Evolutionary conservation across 2,797 vertebrate species (phyloP).

Genomic region (Lates japonicus): DNA sequence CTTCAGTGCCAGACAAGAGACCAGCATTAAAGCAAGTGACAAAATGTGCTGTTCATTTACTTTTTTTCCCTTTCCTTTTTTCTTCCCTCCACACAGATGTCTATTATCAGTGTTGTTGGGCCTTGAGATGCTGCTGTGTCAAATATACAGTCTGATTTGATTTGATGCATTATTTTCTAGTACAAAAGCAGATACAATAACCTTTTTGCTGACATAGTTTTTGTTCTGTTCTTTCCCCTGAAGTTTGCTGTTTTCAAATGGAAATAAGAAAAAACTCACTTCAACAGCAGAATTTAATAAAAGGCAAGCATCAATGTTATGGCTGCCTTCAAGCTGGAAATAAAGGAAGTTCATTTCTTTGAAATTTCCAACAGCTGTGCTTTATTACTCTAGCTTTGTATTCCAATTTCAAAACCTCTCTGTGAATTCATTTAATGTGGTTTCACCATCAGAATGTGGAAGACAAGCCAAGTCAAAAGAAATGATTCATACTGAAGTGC

Average conservation of each 20-base stretch:
- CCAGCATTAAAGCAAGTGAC: no score
- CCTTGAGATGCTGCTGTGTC: background rate
- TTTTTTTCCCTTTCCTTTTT: no score
- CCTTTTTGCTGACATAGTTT: background rate
- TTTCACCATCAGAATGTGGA: background rate
- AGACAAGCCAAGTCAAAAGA: background rate
- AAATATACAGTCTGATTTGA: background rate
- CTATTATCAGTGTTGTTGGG: no score
- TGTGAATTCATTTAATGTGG: background rate
- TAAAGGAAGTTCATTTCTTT: background rate
- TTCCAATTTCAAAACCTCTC: background rate
- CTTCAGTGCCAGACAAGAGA: no score
- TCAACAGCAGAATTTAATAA: slow-evolving; percentile 7
- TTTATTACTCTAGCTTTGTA: background rate
- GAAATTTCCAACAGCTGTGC: background rate
- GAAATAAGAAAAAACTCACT: slow-evolving; percentile 8
- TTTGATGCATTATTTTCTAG: background rate
- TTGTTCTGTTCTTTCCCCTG: background rate
- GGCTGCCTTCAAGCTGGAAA: background rate
- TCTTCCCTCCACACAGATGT: no score
- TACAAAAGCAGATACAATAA: background rate
- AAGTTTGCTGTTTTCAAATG: background rate
- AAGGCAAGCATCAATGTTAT: background rate
- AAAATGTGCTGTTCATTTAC: no score
- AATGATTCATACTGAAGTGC: background rate